phyloP scores from a whole-genome alignment of 2,797 vertebrate species.

The Hydrolagus colliei region DNA sequence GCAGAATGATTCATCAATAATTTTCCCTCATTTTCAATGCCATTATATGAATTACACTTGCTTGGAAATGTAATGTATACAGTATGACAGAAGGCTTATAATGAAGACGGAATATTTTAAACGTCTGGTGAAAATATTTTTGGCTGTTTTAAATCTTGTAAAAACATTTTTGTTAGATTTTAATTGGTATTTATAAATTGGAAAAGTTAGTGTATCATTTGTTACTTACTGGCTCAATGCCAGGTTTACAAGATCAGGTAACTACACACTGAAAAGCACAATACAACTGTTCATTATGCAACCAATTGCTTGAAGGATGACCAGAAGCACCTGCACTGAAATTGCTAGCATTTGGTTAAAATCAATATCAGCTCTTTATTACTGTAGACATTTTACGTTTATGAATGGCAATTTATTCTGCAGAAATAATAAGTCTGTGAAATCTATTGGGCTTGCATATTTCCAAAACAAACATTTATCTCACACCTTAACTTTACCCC shows the following conservation, averaged over 20 bases:
- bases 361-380: background rate
- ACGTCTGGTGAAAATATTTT: slow-evolving; percentile 3
- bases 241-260: slow-evolving; percentile 1
- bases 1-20: background rate
- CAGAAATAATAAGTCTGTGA: background rate
- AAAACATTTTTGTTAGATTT: background rate
- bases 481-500: background rate
- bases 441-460: background rate
- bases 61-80: background rate
- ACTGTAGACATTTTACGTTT: background rate
- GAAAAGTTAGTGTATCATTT: background rate
- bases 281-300: slow-evolving; percentile 27
- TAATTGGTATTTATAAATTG: background rate
- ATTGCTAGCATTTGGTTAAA: background rate
- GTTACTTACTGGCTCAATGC: background rate
- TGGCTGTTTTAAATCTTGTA: background rate
- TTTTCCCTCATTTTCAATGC: background rate
- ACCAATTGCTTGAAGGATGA: background rate
- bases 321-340: background rate
- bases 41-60: background rate
- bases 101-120: slow-evolving; percentile 16
- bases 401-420: background rate
- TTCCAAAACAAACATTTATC: background rate
- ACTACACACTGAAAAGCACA: background rate
- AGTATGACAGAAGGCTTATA: background rate